Evolutionary conservation across 2,888 invertebrate species (phyloP).

Genomic region (Eubasilissa splendida): DNA sequence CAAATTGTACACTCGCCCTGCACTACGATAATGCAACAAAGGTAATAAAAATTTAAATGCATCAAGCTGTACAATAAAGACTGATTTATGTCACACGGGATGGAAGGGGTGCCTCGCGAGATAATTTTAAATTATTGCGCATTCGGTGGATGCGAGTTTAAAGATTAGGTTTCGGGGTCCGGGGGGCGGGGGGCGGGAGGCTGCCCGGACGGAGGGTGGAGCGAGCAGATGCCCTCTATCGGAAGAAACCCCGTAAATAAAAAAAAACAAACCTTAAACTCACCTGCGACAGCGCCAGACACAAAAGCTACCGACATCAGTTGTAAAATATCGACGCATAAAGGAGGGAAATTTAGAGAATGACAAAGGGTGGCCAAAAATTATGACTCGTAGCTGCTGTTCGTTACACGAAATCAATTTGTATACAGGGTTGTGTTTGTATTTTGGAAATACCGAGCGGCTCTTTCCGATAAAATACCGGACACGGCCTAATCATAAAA

Average conservation of each 20-base stretch:
- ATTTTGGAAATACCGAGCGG: too few species aligned
- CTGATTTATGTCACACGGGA: slow-evolving; percentile 57
- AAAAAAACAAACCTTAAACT: slow-evolving; percentile 56
- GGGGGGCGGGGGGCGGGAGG: background rate
- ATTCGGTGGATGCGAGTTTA: slow-evolving; percentile 44
- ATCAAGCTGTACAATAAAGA: slow-evolving; percentile 57
- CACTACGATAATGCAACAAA: slow-evolving; percentile 56
- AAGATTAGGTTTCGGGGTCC: slow-evolving; percentile 39
- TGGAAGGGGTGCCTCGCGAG: slow-evolving; percentile 56
- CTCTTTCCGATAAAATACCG: slow-evolving; percentile 1
- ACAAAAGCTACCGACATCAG: slow-evolving; percentile 54
- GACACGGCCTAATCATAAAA: background rate
- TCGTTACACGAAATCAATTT: slow-evolving; percentile 45
- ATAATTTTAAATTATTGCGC: slow-evolving; percentile 58
- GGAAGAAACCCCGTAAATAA: slow-evolving; percentile 49
- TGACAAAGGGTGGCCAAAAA: slow-evolving; percentile 50
- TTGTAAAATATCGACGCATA: slow-evolving; percentile 56
- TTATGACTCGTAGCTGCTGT: slow-evolving; percentile 48
- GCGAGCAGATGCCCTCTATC: slow-evolving; percentile 50
- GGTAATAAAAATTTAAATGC: slow-evolving; percentile 59
- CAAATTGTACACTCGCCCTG: slow-evolving; percentile 51
- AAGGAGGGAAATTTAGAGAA: slow-evolving; percentile 51
- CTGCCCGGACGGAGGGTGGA: slow-evolving; percentile 10
- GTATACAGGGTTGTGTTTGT: background rate
- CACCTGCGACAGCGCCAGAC: slow-evolving; percentile 55